Evolutionary conservation across 1,140 invertebrate species (phyloP).

Genomic region (Drosophila prosaltans): DNA sequence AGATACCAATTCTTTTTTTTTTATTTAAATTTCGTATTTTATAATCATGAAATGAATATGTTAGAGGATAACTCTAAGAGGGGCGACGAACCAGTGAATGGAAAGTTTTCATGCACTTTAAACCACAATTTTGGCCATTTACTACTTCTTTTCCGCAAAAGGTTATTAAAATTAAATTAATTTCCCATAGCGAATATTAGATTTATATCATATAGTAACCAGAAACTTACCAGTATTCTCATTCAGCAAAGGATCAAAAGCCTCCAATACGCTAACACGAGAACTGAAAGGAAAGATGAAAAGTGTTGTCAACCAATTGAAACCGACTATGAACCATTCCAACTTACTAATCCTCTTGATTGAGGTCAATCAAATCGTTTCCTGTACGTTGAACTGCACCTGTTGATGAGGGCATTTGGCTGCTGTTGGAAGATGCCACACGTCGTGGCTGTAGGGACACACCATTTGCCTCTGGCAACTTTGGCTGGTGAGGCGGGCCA

Average conservation of each 20-base stretch:
- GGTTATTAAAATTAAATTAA: not conserved
- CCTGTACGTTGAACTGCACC: constrained; percentile 41
- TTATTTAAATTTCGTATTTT: too few species aligned
- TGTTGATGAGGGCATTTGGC: constrained; percentile 12
- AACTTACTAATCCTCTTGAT: constrained; percentile 75
- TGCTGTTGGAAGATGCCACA: constrained; percentile 10
- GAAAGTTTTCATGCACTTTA: too few species aligned
- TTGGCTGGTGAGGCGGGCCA: constrained; percentile 14
- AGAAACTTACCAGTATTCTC: constrained; percentile 69
- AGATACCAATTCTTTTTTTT: too few species aligned
- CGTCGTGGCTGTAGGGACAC: constrained; percentile 30
- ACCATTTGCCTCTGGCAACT: constrained; percentile 30
- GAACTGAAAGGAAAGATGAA: constrained; percentile 59
- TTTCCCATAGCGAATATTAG: not conserved
- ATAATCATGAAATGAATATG: too few species aligned
- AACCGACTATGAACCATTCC: not conserved
- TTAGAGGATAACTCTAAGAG: too few species aligned
- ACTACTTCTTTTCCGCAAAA: not conserved
- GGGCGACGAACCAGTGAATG: too few species aligned
- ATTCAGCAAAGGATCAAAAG: constrained; percentile 91
- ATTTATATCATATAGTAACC: not conserved
- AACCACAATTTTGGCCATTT: too few species aligned
- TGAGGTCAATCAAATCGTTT: constrained; percentile 84
- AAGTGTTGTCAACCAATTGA: constrained; percentile 6
- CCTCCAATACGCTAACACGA: constrained; percentile 91